Conservation (phyloP, 2,113 vertebrate species). For the Alethe diademata region DNA sequence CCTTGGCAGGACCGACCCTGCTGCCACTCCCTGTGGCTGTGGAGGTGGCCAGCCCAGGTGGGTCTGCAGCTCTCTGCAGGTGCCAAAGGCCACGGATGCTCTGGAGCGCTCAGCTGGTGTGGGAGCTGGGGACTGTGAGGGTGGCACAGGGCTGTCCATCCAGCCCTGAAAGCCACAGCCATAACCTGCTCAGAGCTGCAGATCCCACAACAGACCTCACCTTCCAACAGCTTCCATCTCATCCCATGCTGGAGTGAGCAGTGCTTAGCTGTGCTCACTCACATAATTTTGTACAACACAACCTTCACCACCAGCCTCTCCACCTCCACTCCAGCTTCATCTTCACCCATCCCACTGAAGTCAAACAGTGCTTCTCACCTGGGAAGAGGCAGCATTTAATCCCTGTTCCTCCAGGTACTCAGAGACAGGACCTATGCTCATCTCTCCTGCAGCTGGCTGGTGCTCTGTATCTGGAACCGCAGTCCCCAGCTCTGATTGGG, state of each 20-base stretch:
- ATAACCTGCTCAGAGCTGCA: not conserved
- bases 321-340: not conserved
- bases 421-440: not conserved
- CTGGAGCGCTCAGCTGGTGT: not conserved
- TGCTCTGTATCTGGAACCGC: not conserved
- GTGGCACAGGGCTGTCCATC: not conserved
- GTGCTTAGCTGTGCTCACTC: fast-evolving
- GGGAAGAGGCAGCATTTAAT: not conserved
- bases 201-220: not conserved
- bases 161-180: fast-evolving
- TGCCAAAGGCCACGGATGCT: not conserved
- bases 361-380: not conserved
- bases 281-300: not conserved
- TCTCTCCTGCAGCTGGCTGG: not conserved
- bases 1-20: not conserved
- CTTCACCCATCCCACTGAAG: not conserved
- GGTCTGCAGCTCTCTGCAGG: not conserved
- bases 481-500: conserved; percentile 32
- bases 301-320: not conserved
- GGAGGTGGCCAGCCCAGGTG: not conserved
- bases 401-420: not conserved
- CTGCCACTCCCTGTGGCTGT: not conserved
- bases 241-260: not conserved
- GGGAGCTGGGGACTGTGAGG: not conserved
- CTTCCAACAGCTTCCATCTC: not conserved